Base-by-base conservation (phyloP, 2,888 invertebrate genomes). In the Phytoseiulus persimilis region DNA sequence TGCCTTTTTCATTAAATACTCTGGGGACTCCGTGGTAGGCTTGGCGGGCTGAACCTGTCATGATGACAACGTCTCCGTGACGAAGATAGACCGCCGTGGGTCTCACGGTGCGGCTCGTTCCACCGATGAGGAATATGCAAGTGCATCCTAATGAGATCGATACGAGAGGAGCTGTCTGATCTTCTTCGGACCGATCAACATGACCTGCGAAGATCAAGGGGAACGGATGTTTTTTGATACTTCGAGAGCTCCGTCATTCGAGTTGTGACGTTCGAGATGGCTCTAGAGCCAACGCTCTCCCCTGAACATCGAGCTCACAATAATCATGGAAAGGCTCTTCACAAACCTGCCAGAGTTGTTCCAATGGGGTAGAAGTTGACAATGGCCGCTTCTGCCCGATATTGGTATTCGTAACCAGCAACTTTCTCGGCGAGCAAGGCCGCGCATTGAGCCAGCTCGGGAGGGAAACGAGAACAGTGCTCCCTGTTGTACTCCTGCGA, bases 311-410 rank as follows among this genome's bases (percentile, higher is more conserved):
- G n/a, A n/a, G n/a, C n/a, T n/a, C n/a, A n/a, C n/a, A n/a, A n/a
- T n/a, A n/a, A n/a, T n/a, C n/a, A 14, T 31, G 83, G 31, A 83
- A n/a, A 83, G 14, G 14, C 14, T 18, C 31, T 39, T 23, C 65
- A 65, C 65, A 11, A 11, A 87, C 87, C 87, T 87, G 97, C 96
- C 83, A 99, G 93, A 0, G 96, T 97, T 0, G 98, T 97, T 92
- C 97, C 96, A 94, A 96, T 95, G 91, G 97, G 96, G 92, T 99
- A 99, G 93, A 96, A 99, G 93, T 99, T 99, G 0, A 99, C 95
- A 91, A 99, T 99, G 0, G 97, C 97, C 31, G 99, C 98, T 93
- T 99, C 96, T 0, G 98, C 95, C 90, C 93, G 93, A 92, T 95
- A 97, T 89, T 94, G 92, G 23, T 91, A 89, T 92, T 94, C 90